phyloP scores from a whole-genome alignment of 2,797 vertebrate genomes.

The Acipenser ruthenus region DNA sequence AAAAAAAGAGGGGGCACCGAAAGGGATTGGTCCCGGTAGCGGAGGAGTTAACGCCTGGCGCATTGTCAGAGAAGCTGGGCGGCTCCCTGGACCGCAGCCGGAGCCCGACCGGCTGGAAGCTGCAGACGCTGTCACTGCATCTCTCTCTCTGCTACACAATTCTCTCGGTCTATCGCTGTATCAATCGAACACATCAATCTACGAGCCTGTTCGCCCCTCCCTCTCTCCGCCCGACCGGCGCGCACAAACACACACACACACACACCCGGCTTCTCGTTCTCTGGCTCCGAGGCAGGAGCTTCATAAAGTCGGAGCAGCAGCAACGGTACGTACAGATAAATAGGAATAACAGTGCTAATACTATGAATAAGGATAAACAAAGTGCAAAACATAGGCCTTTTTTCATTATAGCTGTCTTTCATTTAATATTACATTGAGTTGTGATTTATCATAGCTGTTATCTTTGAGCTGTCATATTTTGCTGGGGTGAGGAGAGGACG shows the following conservation, averaged over 20 bases:
- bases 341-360: not conserved
- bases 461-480: not conserved
- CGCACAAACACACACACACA: constrained; percentile 11
- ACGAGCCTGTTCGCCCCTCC: not conserved
- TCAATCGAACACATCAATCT: not conserved
- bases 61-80: constrained; percentile 37
- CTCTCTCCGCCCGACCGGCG: constrained; percentile 7
- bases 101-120: constrained; percentile 33
- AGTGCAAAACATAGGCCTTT: not conserved
- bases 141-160: constrained; percentile 10
- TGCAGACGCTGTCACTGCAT: constrained; percentile 51
- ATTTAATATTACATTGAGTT: not conserved
- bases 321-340: constrained; percentile 18
- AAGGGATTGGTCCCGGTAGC: constrained; percentile 22
- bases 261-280: constrained; percentile 2
- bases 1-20: not conserved
- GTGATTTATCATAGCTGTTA: not conserved
- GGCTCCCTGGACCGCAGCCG: constrained; percentile 37
- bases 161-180: not conserved
- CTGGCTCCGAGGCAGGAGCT: constrained; percentile 2
- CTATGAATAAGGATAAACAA: not conserved
- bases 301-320: constrained; percentile 6
- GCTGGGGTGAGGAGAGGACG: constrained; percentile 2
- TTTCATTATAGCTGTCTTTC: not conserved
- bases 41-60: constrained; percentile 53